Evolutionary conservation across 2,113 vertebrate genomes (phyloP), one percentile per base, ranked within the genome.

Genomic region (Prionailurus bengalensis): DNA sequence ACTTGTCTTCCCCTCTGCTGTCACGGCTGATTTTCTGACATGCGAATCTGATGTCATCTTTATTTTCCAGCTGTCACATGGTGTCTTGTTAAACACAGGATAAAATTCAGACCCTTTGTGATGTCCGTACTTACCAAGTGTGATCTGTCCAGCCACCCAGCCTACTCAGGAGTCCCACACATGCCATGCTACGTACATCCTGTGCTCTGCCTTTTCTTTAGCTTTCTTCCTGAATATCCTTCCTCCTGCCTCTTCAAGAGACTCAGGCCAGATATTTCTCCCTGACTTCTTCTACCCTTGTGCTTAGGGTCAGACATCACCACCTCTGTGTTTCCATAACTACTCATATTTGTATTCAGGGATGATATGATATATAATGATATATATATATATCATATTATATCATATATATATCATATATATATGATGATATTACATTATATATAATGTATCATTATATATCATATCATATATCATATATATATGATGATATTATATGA

Each of bases 151-250:
- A 29, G 33, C 31, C 8, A 4, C 3, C 6, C 33, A 25, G 39
- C 29, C 29, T 3, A 2, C 36, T 42, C 48, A 14, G 45, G 36
- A 31, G 25, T 8, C 29, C 58, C 12, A 1, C 11, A 9, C 2
- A 0, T 19, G 5, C 48, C 33, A 1, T 0, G 27, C 10, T 33
- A 0, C 2, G n/a, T 33, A 0, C 2, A 29, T 17, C n/a, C 9
- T 31, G n/a, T 1, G 13, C 7, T 6, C 53, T 11, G 33, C 39
- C 53, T 33, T 36, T 55, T 14, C 21, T 48, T 25, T 29, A 29
- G 73, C 9, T n/a, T 51, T 39, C n/a, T 91, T 79, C 70, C 39
- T 33, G 15, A 70, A 53, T 19, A 3, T 15, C 15, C 21, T 84
- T 48, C 13, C 10, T 5, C 2, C 1, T 11, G 21, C 27, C 12